phyloP scores from a whole-genome alignment of 2,888 invertebrate genomes.

The Caenorhabditis doughertyi region DNA sequence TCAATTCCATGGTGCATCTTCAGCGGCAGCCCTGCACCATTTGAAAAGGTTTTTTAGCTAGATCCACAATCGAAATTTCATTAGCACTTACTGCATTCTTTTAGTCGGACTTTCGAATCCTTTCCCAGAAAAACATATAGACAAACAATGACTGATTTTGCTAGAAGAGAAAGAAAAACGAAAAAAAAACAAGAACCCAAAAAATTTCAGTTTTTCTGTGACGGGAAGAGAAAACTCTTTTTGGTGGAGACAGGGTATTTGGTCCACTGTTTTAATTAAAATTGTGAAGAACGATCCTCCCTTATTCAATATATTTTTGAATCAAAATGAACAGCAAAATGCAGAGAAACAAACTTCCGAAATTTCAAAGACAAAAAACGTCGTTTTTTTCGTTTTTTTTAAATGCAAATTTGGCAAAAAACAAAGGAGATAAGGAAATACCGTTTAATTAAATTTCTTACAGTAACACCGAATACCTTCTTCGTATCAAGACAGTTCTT shows the following conservation, averaged over 20 bases:
- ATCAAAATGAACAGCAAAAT: slow-evolving; percentile 9
- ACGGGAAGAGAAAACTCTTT: not conserved
- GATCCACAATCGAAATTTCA: slow-evolving; percentile 18
- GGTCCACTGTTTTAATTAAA: slow-evolving; percentile 45
- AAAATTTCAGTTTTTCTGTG: not conserved
- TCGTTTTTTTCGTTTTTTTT: no score
- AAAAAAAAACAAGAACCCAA: not conserved
- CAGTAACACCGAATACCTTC: slow-evolving; percentile 81
- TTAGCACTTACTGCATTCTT: slow-evolving; percentile 27
- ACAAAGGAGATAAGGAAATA: no score
- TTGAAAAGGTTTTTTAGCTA: slow-evolving; percentile 74
- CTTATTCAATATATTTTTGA: slow-evolving; percentile 33
- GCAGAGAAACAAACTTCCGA: not conserved
- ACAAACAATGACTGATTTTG: slow-evolving; percentile 18
- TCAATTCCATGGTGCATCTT: slow-evolving; percentile 76
- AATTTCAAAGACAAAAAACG: not conserved
- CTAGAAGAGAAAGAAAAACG: not conserved
- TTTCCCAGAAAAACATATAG: slow-evolving; percentile 3
- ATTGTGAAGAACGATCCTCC: not conserved
- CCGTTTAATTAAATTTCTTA: slow-evolving; percentile 40
- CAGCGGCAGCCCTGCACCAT: slow-evolving; percentile 74
- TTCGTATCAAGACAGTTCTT: slow-evolving; percentile 78
- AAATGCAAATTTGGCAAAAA: not conserved
- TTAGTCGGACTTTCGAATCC: not conserved
- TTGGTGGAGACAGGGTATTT: not conserved